Evolutionary conservation across 1,140 invertebrate genomes (phyloP).

Genomic region (Berghia stephanieae): DNA sequence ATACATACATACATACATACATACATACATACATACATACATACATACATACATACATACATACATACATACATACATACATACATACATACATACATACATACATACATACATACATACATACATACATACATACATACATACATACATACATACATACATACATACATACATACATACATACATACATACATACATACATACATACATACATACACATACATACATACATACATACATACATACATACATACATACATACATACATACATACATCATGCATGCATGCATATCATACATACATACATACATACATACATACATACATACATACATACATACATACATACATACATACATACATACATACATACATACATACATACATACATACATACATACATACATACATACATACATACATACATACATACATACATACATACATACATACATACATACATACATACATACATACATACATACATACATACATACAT

Average conservation of each 20-base stretch:
- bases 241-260: constrained; percentile 5
- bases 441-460: no score
- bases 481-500: background rate
- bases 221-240: constrained; percentile 4
- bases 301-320: constrained; percentile 3
- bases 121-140: background rate
- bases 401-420: background rate
- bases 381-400: constrained; percentile 9
- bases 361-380: background rate
- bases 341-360: background rate
- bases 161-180: background rate
- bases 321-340: constrained; percentile 17
- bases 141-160: constrained; percentile 11
- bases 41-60: no score
- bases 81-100: constrained; percentile 30
- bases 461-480: constrained; percentile 9
- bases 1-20: no score
- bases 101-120: constrained; percentile 20
- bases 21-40: no score
- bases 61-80: constrained; percentile 11
- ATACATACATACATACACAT: background rate
- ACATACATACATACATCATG: background rate
- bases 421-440: background rate
- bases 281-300: background rate
- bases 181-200: background rate